Conservation (phyloP, 1,140 invertebrate species). For the Drosophila sturtevanti region DNA sequence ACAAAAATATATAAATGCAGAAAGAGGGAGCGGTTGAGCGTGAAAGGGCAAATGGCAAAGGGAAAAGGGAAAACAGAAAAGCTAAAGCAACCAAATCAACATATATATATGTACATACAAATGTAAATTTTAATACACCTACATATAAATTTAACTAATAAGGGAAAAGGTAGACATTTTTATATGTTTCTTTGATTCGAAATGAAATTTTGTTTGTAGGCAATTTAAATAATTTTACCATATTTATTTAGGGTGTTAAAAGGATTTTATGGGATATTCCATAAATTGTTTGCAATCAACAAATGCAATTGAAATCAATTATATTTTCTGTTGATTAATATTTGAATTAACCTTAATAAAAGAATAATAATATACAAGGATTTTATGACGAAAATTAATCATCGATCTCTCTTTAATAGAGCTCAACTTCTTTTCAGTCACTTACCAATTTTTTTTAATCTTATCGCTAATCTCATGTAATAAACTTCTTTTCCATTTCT, state of each 20-base stretch:
- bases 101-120: not conserved
- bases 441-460: too few species aligned
- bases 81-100: not conserved
- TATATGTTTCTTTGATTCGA: not conserved
- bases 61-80: not conserved
- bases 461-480: too few species aligned
- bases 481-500: too few species aligned
- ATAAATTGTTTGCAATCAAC: not conserved
- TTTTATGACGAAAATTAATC: not conserved
- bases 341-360: not conserved
- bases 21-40: not conserved
- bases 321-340: not conserved
- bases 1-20: slow-evolving; percentile 57
- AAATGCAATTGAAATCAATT: slow-evolving; percentile 5
- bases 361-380: not conserved
- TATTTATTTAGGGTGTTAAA: not conserved
- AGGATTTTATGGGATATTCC: not conserved
- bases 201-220: not conserved
- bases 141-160: not conserved
- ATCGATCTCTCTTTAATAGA: too few species aligned
- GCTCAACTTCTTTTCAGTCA: too few species aligned
- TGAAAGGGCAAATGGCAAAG: slow-evolving; percentile 10
- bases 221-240: not conserved
- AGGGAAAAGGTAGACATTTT: not conserved
- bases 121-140: not conserved